Conservation (phyloP, 2,797 vertebrate species). For the Crenichthys baileyi region DNA sequence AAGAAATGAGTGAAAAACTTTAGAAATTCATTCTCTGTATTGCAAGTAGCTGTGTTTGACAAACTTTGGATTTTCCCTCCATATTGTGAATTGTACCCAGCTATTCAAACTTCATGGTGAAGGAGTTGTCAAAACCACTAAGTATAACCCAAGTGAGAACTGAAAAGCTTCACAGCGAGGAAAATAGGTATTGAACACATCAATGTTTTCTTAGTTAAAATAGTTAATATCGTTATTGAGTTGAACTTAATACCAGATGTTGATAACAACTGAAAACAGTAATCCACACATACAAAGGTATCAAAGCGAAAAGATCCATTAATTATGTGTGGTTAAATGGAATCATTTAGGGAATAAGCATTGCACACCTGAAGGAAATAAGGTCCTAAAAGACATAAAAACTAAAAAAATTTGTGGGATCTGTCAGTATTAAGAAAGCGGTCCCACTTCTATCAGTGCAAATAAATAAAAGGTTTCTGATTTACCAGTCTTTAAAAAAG, state of each 20-base stretch:
- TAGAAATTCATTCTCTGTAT: conserved; percentile 53
- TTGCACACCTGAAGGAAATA: not conserved
- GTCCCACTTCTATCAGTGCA: not conserved
- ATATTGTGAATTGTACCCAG: conserved; percentile 30
- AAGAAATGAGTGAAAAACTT: conserved; percentile 36
- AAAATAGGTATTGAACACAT: not conserved
- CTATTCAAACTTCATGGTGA: conserved; percentile 24
- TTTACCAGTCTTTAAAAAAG: not conserved
- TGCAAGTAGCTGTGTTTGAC: conserved; percentile 51
- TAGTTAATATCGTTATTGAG: not conserved
- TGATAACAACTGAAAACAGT: not conserved
- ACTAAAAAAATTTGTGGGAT: not conserved
- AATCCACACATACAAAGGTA: conserved; percentile 3
- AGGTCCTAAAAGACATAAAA: not conserved
- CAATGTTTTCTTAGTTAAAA: not conserved
- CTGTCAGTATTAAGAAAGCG: not conserved
- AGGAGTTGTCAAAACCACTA: conserved; percentile 24
- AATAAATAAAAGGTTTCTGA: not conserved
- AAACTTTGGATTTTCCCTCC: conserved; percentile 23
- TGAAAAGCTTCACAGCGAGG: conserved; percentile 6
- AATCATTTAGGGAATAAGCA: not conserved
- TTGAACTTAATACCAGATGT: not conserved
- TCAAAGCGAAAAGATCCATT: not conserved
- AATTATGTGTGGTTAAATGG: not conserved
- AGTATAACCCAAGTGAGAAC: conserved; percentile 25